Base-by-base conservation (phyloP, 1,140 invertebrate genomes). In the Drosophila tani region DNA sequence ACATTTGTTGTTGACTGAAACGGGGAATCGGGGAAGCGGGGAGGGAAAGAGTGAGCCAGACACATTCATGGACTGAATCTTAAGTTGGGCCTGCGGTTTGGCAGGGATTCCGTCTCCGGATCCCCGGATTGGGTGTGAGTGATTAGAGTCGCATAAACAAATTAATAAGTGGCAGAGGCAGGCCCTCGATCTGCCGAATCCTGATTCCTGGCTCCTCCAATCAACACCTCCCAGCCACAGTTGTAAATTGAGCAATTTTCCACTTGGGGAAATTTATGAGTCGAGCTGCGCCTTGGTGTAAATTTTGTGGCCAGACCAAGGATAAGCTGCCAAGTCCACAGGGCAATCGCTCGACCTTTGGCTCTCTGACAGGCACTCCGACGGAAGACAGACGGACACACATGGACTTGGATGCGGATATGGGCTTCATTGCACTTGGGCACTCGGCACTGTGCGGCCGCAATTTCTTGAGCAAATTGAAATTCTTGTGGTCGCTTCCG, bases 1-100 rank as follows among this genome's bases (percentile, higher is more conserved):
- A 90, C 85, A 88, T 88, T 88, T 88, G 79, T 85, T 87, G 76
- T 78, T 88, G 71, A 75, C 81, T 87, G 67, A 77, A 56, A 21
- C 32, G 11, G 57, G 45, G 27, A 29, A 24, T 24, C 24, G 24
- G 24, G 24, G 67, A 76, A 56, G n/a, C 32, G 11, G 57, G 45
- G 41, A 24, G 59, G 12, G 11, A 27, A 21, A 40, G 41, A 51
- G 15, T 43, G 38, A 15, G 32, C 5, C 58, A 58, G 47, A 29
- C 50, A 41, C 38, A 46, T 60, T 77, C 81, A 84, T 46, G 78
- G 69, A 65, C 51, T 68, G 84, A 87, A 87, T 88, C 84, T 40
- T 64, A 81, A 87, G 58, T 77, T 59, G 50, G 17, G 2, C 40
- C 38, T 81, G 79, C 46, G 79, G 79, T 45, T 73, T 11, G 17